Evolutionary conservation across 37 sponge, comb jelly and placozoan species (phyloP).

Genomic region (Chondrosia reniformis): DNA sequence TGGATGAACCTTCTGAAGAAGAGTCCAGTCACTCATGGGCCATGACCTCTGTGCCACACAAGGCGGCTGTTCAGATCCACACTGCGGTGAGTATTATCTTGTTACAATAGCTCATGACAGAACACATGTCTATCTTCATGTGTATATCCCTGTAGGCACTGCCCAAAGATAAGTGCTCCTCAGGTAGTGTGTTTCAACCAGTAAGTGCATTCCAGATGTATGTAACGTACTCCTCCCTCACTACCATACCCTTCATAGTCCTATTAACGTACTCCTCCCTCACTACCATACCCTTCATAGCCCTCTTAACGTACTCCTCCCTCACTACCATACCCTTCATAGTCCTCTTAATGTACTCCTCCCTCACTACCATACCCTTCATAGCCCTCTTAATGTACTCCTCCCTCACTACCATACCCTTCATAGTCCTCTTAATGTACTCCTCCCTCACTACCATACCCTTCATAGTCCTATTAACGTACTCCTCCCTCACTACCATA

Average conservation of each 20-base stretch:
- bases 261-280: not conserved
- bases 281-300: not conserved
- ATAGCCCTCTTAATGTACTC: no score
- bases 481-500: not conserved
- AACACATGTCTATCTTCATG: not conserved
- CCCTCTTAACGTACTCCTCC: conserved; percentile 29
- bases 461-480: not conserved
- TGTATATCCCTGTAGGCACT: not conserved
- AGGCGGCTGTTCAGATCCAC: not conserved
- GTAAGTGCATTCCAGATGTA: no score
- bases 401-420: conserved; percentile 2
- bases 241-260: not conserved
- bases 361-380: not conserved
- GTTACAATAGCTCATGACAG: not conserved
- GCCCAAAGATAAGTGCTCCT: not conserved
- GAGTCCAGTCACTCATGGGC: conserved; percentile 51
- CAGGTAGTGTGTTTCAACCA: not conserved
- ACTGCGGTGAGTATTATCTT: not conserved
- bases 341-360: not conserved
- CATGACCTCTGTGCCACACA: conserved; percentile 43
- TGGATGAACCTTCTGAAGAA: conserved; percentile 33
- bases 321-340: not conserved
- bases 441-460: conserved; percentile 7
- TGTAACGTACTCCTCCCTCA: conserved; percentile 21
- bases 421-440: conserved; percentile 14